phyloP scores from a whole-genome alignment of 2,888 invertebrate genomes.

The Thumatha senex region DNA sequence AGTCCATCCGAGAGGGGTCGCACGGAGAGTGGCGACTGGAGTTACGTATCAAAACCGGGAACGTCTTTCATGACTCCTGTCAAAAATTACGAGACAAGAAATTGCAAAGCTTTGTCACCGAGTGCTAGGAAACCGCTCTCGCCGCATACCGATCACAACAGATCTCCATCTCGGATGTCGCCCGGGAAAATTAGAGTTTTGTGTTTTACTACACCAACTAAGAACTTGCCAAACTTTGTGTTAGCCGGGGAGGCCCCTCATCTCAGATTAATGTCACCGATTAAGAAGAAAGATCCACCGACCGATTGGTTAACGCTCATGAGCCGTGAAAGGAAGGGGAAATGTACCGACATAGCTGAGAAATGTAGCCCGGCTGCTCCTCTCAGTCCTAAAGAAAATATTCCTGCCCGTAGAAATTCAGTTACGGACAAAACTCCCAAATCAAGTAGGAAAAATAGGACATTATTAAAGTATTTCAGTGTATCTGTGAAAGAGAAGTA shows the following conservation, averaged over 20 bases:
- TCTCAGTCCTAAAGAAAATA: conserved; percentile 55
- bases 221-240: conserved; percentile 90
- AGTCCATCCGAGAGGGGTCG: conserved; percentile 36
- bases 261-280: conserved; percentile 87
- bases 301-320: conserved; percentile 87
- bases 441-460: conserved; percentile 46
- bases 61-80: conserved; percentile 66
- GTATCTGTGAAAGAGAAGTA: conserved; percentile 52
- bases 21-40: conserved; percentile 44
- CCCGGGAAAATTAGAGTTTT: conserved; percentile 50
- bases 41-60: conserved; percentile 52
- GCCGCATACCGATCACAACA: conserved; percentile 29
- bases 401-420: conserved; percentile 52
- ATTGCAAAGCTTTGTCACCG: conserved; percentile 53
- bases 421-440: conserved; percentile 55
- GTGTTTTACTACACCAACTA: conserved; percentile 83
- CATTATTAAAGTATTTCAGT: conserved; percentile 66
- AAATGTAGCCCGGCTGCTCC: conserved; percentile 28
- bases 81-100: conserved; percentile 54
- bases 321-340: conserved; percentile 45
- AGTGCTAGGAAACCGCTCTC: conserved; percentile 49
- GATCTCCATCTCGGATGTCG: conserved; percentile 47
- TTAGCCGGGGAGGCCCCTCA: conserved; percentile 91
- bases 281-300: conserved; percentile 84
- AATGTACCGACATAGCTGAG: conserved; percentile 20